Base-by-base conservation (phyloP, 2,888 invertebrate species). In the Dynastes maya region DNA sequence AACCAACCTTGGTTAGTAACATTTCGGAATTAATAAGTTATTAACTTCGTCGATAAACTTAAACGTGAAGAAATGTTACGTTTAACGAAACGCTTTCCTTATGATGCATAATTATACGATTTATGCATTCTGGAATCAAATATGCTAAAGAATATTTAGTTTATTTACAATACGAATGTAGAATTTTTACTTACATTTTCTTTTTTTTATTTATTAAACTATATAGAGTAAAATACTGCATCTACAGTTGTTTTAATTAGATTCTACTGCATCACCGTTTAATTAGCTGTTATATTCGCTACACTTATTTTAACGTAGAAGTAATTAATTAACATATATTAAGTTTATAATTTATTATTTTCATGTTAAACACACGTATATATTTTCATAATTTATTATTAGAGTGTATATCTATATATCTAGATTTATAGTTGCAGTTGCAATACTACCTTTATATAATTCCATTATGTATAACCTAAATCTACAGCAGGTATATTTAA, bases 381-480 rank as follows among this genome's bases (percentile, higher is more conserved):
- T 65, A 37, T 40, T 65, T 65, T 37, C n/a, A 65, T 65, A 65
- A 65, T 65, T 27, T 22, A 61, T 65, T 32, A 40, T 40, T 65
- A 40, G 32, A 13, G 72, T 72, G 72, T 77, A 61, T 61, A 29
- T 8, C 71, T 70, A 79, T 67, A 78, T 80, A 77, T 77, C 78
- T 79, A 77, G 72, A 74, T 61, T 61, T 61, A 61, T 61, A 27
- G 29, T 61, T 27, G 29, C 22, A 29, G 11, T 61, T 27, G 61
- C 61, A 61, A 29, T 61, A 27, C 22, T 61, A 61, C 45, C 8
- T 55, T 55, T 55, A 55, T 55, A 16, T 55, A 22, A 55, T 55
- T 55, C 6, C n/a, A 55, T 55, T 55, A 55, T 55, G 55, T 55
- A 22, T 55, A 55, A 55, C 22, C 55, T 55, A 55, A 55, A 55